phyloP scores from a whole-genome alignment of 2,888 invertebrate species.

The Rhingia rostrata region DNA sequence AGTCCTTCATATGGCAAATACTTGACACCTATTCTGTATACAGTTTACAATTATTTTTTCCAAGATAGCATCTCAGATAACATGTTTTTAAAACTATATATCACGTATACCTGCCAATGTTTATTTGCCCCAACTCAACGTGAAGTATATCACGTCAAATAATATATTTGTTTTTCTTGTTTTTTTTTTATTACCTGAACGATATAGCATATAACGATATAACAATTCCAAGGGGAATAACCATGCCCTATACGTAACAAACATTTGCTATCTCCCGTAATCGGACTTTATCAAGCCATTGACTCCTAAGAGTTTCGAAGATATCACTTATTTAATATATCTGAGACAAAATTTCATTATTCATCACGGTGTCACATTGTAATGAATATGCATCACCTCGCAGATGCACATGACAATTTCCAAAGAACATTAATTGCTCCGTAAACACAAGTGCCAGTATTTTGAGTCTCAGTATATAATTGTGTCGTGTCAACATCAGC shows the following conservation, averaged over 20 bases:
- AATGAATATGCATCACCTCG: conserved; percentile 21
- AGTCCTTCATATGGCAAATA: neutral
- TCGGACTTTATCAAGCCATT: conserved; percentile 44
- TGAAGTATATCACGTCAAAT: conserved; percentile 60
- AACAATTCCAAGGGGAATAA: conserved; percentile 1
- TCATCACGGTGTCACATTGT: conserved; percentile 23
- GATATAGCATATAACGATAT: conserved; percentile 1
- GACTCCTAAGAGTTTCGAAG: conserved; percentile 22
- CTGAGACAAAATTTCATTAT: neutral
- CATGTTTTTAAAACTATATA: conserved; percentile 20
- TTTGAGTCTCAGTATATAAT: conserved; percentile 12
- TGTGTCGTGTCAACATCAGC: conserved; percentile 30
- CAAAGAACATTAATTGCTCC: conserved; percentile 53
- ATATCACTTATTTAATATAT: conserved; percentile 32
- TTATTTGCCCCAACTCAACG: conserved; percentile 29
- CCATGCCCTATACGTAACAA: conserved; percentile 28
- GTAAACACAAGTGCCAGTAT: conserved; percentile 34
- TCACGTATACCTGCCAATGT: conserved; percentile 39
- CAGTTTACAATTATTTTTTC: conserved; percentile 23
- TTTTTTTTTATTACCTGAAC: conserved; percentile 19
- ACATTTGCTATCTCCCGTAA: conserved; percentile 23
- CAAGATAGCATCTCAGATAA: conserved; percentile 37
- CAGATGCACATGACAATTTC: conserved; percentile 32
- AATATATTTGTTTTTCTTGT: conserved; percentile 34
- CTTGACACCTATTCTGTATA: neutral